Percentiles rank a stretch among this genome's conserved stretches.
Evolutionary conservation across 2,888 invertebrate species (phyloP).

Genomic region (Ormyrus pomaceus): DNA sequence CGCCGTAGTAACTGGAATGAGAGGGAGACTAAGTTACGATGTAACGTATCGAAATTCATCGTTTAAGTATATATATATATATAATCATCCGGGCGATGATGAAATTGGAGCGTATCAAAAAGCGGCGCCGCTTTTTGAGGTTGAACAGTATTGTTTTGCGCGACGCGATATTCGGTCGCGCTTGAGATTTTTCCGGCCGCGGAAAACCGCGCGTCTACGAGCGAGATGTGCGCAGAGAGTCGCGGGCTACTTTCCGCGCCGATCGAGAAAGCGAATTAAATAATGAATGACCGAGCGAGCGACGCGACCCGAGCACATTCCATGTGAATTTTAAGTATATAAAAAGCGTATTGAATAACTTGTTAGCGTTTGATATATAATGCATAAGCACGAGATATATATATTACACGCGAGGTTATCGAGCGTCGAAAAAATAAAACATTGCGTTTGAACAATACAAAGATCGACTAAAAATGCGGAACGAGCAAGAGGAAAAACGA

Average conservation of each 20-base stretch:
- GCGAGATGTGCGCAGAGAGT: not conserved
- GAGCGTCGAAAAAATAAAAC: slow-evolving; percentile 44
- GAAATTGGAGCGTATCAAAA: too few relatives aligned
- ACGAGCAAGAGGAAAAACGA: slow-evolving; percentile 41
- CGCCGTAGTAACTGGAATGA: too few relatives aligned
- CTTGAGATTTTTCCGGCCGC: slow-evolving; percentile 9
- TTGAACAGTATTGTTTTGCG: slow-evolving; percentile 25
- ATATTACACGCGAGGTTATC: slow-evolving; percentile 61
- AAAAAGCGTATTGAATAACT: slow-evolving; percentile 61
- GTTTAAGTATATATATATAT: too few relatives aligned
- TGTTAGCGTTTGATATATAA: slow-evolving; percentile 68
- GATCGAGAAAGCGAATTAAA: not conserved
- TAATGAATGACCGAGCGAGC: slow-evolving; percentile 50
- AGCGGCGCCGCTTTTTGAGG: too few relatives aligned
- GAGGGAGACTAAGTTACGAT: too few relatives aligned
- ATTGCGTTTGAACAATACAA: slow-evolving; percentile 47
- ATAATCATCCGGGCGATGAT: too few relatives aligned
- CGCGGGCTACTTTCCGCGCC: not conserved
- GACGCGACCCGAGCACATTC: slow-evolving; percentile 67
- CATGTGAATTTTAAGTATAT: slow-evolving; percentile 62
- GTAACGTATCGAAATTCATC: too few relatives aligned
- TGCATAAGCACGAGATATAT: slow-evolving; percentile 59
- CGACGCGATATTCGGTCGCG: not conserved
- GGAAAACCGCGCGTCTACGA: not conserved
- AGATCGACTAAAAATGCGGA: slow-evolving; percentile 21